A percentile compares a stretch with the other conserved stretches of the same genome.
These are phyloP conservation scores for Pseudococcus jackbeardsleyi DNA, from an alignment of 2,888 invertebrate genomes.

Conservation along the genomic window DNA sequence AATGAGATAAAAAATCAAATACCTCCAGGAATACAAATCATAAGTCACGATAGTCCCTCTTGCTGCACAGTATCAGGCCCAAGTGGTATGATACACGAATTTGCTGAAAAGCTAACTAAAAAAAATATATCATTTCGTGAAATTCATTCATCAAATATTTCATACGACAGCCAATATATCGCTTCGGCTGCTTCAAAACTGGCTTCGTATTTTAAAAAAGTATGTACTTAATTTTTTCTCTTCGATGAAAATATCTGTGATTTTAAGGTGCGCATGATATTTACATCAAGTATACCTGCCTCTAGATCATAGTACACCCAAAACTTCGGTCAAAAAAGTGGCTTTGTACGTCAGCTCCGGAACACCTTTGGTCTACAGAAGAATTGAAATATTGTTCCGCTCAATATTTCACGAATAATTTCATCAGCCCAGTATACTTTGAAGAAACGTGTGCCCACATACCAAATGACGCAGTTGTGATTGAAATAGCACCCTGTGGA, in stretches of 20 bases:
- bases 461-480: conserved; percentile 78
- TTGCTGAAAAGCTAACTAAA: conserved; percentile 73
- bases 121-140: conserved; percentile 68
- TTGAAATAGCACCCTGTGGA: conserved; percentile 77
- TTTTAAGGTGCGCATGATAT: neutral
- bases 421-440: conserved; percentile 72
- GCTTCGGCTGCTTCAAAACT: conserved; percentile 72
- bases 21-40: conserved; percentile 84
- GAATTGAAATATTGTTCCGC: conserved; percentile 72
- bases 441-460: conserved; percentile 75
- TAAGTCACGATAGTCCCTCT: conserved; percentile 89
- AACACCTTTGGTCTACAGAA: conserved; percentile 74
- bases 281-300: neutral
- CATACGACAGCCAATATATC: conserved; percentile 69
- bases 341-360: conserved; percentile 77
- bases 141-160: conserved; percentile 68
- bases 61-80: conserved; percentile 94
- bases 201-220: conserved; percentile 70
- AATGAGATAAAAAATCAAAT: conserved; percentile 74
- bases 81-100: conserved; percentile 75
- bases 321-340: conserved; percentile 74
- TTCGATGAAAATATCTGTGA: too few species aligned
- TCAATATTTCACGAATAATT: conserved; percentile 75
- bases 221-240: conserved; percentile 68
- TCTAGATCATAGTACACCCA: conserved; percentile 71